These are phyloP conservation scores for Actinostola sp. DNA, from an alignment of 92 coral and sea anemone species.

Conservation along the genomic window DNA sequence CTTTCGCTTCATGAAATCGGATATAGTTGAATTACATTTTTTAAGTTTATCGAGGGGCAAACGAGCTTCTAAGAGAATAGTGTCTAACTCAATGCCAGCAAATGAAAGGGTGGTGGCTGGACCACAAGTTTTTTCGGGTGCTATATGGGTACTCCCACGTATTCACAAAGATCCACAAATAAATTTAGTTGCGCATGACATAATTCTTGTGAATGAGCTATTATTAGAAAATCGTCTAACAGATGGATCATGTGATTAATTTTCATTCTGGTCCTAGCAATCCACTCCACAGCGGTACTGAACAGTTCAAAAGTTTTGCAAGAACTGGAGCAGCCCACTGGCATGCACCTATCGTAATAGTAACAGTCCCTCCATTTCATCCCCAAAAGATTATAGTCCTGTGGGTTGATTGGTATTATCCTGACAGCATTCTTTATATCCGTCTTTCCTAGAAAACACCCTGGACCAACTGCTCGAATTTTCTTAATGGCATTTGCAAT, in stretches of 20 bases:
- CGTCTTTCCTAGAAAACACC: conserved; percentile 42
- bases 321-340: conserved; percentile 52
- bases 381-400: conserved; percentile 44
- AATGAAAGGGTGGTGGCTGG: neutral
- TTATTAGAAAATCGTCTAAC: conserved; percentile 36
- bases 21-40: conserved; percentile 13
- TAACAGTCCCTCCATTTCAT: conserved; percentile 32
- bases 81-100: neutral
- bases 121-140: conserved; percentile 29
- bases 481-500: conserved; percentile 33
- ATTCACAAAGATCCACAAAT: conserved; percentile 23
- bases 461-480: conserved; percentile 24
- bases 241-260: conserved; percentile 35
- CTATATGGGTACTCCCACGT: conserved; percentile 41
- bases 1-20: neutral
- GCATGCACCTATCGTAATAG: conserved; percentile 46
- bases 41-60: neutral
- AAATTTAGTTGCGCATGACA: neutral
- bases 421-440: conserved; percentile 54
- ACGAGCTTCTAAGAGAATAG: neutral
- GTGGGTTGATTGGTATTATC: conserved; percentile 40
- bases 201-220: conserved; percentile 5
- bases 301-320: conserved; percentile 52
- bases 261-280: conserved; percentile 28
- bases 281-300: conserved; percentile 50